Evolutionary conservation across 1,140 invertebrate genomes (phyloP).

Genomic region (Prorops nasuta): DNA sequence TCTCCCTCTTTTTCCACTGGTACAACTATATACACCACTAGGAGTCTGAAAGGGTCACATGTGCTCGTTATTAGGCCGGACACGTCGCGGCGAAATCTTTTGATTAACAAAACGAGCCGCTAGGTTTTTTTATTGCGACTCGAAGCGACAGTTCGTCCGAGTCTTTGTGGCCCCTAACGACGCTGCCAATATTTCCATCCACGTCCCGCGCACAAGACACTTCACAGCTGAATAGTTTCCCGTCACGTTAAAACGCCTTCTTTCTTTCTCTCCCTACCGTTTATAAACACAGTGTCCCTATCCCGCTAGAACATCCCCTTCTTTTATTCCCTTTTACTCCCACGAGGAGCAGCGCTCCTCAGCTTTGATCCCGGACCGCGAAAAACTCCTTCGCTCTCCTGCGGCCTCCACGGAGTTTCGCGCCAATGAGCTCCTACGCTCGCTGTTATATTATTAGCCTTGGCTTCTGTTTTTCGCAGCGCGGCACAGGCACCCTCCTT

Average conservation of each 20-base stretch:
- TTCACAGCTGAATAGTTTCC: no score
- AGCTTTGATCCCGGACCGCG: no score
- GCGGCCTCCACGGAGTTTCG: no score
- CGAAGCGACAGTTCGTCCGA: slow-evolving; percentile 4
- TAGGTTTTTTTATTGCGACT: slow-evolving; percentile 22
- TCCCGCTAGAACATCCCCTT: not conserved
- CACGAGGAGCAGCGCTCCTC: no score
- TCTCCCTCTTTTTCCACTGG: not conserved
- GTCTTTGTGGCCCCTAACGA: slow-evolving; percentile 3
- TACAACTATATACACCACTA: not conserved
- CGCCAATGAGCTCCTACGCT: no score
- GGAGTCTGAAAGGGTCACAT: slow-evolving; percentile 10
- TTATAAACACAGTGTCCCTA: not conserved
- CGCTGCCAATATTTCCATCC: slow-evolving; percentile 14
- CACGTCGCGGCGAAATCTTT: slow-evolving; percentile 31
- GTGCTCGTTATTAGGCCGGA: slow-evolving; percentile 33
- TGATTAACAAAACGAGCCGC: slow-evolving; percentile 36
- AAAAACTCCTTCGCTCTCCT: no score
- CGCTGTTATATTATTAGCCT: no score
- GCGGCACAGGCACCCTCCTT: no score
- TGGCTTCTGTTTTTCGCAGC: no score
- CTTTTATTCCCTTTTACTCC: no score
- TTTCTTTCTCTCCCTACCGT: not conserved
- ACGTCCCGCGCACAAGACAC: no score
- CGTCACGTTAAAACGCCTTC: no score